Conservation (phyloP, 35 echinoderm and acorn worm species). For the Eucidaris tribuloides region DNA sequence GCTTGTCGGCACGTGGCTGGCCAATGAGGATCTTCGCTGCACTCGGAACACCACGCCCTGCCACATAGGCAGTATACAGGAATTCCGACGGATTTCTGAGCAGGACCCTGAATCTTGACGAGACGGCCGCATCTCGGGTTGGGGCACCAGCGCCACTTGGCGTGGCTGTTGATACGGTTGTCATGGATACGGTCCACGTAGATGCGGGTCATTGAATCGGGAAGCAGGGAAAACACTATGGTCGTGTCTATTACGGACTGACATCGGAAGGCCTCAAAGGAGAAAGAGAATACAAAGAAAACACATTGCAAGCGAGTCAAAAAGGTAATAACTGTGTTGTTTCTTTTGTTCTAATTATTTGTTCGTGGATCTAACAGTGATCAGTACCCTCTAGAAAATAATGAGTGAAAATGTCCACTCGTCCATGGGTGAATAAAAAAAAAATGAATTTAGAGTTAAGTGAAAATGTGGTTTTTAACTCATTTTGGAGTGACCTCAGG, state of each 20-base stretch:
- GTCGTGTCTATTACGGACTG: constrained; percentile 27
- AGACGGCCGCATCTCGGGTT: constrained; percentile 55
- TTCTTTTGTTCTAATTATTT: not conserved
- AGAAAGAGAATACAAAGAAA: not conserved
- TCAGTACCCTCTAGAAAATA: too few species aligned
- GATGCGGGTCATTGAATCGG: constrained; percentile 8
- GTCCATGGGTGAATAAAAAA: too few species aligned
- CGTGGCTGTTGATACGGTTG: constrained; percentile 29
- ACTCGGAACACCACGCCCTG: constrained; percentile 44
- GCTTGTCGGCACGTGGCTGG: constrained; percentile 74
- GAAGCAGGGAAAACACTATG: constrained; percentile 48
- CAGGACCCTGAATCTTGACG: constrained; percentile 22
- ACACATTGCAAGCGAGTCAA: not conserved
- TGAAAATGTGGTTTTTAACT: too few species aligned
- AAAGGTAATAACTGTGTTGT: not conserved
- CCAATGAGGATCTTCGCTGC: constrained; percentile 69
- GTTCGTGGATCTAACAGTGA: too few species aligned
- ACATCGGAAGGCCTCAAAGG: constrained; percentile 60
- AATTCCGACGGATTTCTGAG: not conserved
- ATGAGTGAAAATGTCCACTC: not conserved
- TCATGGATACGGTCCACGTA: constrained; percentile 17
- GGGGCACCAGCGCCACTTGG: constrained; percentile 60
- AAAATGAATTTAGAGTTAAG: too few species aligned
- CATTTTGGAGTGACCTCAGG: too few species aligned
- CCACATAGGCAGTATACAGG: constrained; percentile 68